Percentiles rank a stretch among this genome's conserved stretches.
Conservation (phyloP, 1,140 invertebrate species). For the Heliconius hermathena region DNA sequence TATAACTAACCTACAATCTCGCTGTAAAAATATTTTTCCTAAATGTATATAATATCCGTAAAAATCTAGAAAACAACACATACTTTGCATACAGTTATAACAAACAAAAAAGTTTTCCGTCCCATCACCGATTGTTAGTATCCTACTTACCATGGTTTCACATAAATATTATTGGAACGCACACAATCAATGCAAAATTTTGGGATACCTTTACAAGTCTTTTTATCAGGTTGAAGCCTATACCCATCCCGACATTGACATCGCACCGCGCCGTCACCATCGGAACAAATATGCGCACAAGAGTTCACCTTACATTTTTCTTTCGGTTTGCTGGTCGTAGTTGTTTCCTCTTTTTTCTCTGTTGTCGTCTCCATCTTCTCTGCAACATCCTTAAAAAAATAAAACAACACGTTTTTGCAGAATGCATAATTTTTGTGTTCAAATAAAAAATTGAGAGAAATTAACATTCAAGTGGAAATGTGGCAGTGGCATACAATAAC, state of each 20-base stretch:
- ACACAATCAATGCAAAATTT: slow-evolving; percentile 25
- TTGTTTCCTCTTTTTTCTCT: slow-evolving; percentile 45
- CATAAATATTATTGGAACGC: slow-evolving; percentile 15
- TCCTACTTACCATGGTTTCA: slow-evolving; percentile 24
- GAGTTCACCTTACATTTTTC: slow-evolving; percentile 83
- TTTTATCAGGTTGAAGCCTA: slow-evolving; percentile 84
- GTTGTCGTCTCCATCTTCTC: slow-evolving; percentile 52
- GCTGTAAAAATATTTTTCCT: too few species aligned
- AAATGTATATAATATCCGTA: too few species aligned
- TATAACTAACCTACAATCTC: too few species aligned
- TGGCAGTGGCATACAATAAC: too few species aligned
- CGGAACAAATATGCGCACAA: slow-evolving; percentile 85
- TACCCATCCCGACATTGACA: slow-evolving; percentile 87
- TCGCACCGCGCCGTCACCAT: slow-evolving; percentile 82
- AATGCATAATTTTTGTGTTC: too few species aligned
- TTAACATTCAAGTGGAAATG: too few species aligned
- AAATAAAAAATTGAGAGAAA: too few species aligned
- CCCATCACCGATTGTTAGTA: slow-evolving; percentile 33
- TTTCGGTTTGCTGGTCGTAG: slow-evolving; percentile 41
- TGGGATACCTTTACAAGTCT: slow-evolving; percentile 82
- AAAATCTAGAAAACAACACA: too few species aligned
- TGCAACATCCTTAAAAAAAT: slow-evolving; percentile 52
- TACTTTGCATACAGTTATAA: too few species aligned
- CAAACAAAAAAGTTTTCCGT: background rate
- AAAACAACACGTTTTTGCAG: background rate